Base-by-base conservation (phyloP, 2,888 invertebrate species). In the Yponomeuta cagnagella region DNA sequence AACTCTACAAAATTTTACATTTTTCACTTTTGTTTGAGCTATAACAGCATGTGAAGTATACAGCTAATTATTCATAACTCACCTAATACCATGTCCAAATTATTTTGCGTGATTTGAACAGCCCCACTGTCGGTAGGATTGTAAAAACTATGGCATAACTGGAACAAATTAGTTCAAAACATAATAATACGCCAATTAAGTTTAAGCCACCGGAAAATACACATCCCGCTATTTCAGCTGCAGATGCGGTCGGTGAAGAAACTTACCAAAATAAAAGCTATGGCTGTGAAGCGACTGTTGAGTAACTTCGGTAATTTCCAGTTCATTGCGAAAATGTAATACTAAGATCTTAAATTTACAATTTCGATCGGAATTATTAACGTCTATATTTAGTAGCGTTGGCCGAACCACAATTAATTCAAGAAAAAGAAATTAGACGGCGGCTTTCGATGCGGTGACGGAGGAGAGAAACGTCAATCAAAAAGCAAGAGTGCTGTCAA, bases 51-150 rank as follows among this genome's bases (percentile, higher is more conserved):
- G 43, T 43, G 9, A 43, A 37, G 5, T 37, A 37, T 58, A 15
- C 5, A 58, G 52, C 1, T 15, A 58, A 58, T 15, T 58, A 70
- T 64, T 58, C 12, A 67, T n/a, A 12, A 81, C 93, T 94, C 90
- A 97, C 97, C 96, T 93, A 97, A 93, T 75, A 95, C 95, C 94
- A 95, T 95, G 91, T 97, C 97, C 92, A 97, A 94, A 91, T 96
- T 97, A 84, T 95, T 94, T 87, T 95, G 93, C 74, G 95, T 96
- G 82, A 98, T 93, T 84, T 96, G 94, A 71, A 97, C 95, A 74
- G 97, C 97, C 72, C 96, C 97, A 87, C 96, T 96, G 90, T 96
- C 94, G 75, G 95, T 95, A 75, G 96, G 96, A 84, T 95, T 95
- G 85, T 95, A 95, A 90, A 95, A 95, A 85, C 87, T 85, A 82